A percentile compares a stretch with the other conserved stretches of the same genome.
Evolutionary conservation across 2,113 vertebrate species (phyloP).

Genomic region (Pao palembangensis): DNA sequence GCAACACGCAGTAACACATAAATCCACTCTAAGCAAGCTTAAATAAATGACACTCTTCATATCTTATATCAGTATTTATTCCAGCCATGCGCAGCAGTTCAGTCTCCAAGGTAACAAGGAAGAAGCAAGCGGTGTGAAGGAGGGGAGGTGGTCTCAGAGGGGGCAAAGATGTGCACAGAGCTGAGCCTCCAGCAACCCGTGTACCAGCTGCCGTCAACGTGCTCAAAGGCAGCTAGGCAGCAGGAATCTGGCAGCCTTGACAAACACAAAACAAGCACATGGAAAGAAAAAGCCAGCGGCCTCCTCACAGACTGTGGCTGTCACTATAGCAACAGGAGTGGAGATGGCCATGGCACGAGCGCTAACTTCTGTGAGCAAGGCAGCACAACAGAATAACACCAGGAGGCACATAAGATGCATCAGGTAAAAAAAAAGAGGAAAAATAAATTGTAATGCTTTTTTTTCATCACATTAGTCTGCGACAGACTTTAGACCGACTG

Average conservation of each 20-base stretch:
- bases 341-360: background rate
- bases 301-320: background rate
- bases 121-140: background rate
- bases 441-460: no score
- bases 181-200: conserved; percentile 19
- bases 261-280: no score
- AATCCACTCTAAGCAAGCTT: no score
- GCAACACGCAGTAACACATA: no score
- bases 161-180: conserved; percentile 11
- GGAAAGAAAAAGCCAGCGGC: conserved; percentile 2
- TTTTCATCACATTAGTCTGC: no score
- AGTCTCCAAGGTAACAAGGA: conserved; percentile 26
- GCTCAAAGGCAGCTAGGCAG: conserved; percentile 6
- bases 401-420: no score
- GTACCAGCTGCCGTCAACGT: conserved; percentile 31
- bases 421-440: no score
- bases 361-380: background rate
- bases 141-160: background rate
- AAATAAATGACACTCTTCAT: no score
- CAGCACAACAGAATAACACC: background rate
- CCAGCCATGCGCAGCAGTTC: background rate
- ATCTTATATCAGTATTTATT: no score
- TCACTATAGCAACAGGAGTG: background rate
- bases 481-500: no score
- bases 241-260: conserved; percentile 2